Conservation (phyloP, 2,888 invertebrate species). For the Parnassius apollo region DNA sequence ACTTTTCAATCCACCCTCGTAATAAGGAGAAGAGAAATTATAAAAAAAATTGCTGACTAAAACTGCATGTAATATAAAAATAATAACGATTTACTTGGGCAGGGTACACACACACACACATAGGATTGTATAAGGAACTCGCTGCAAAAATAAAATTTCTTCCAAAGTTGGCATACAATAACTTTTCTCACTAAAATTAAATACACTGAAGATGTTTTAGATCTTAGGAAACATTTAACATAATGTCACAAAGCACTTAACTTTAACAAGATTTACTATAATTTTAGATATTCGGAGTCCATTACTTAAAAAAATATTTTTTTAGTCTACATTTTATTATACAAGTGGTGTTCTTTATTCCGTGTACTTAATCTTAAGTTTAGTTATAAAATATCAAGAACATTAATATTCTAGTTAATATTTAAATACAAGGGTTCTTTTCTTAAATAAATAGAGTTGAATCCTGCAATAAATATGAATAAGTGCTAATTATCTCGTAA, state of each 20-base stretch:
- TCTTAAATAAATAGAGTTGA: constrained; percentile 43
- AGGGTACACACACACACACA: too few species aligned
- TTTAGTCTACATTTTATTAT: constrained; percentile 7
- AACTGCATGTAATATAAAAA: too few species aligned
- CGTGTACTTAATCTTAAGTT: constrained; percentile 4
- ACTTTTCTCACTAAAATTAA: too few species aligned
- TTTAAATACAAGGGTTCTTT: constrained; percentile 22
- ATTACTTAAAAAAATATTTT: constrained; percentile 13
- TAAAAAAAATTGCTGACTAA: too few species aligned
- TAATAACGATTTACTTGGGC: too few species aligned
- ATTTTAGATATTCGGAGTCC: neutral
- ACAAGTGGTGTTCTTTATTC: constrained; percentile 9
- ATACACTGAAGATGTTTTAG: too few species aligned
- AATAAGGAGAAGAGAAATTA: too few species aligned
- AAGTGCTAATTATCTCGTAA: constrained; percentile 30
- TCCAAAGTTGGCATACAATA: too few species aligned
- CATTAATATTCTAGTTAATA: constrained; percentile 3
- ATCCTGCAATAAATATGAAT: constrained; percentile 44
- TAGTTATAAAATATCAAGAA: constrained; percentile 14
- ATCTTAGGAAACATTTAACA: too few species aligned
- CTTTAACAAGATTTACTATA: constrained; percentile 1
- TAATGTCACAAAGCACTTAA: neutral
- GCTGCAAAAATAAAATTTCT: too few species aligned
- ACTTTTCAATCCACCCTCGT: too few species aligned
- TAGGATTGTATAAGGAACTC: too few species aligned